Base-by-base conservation (phyloP, 2,888 invertebrate species). In the Drosophila mimica region DNA sequence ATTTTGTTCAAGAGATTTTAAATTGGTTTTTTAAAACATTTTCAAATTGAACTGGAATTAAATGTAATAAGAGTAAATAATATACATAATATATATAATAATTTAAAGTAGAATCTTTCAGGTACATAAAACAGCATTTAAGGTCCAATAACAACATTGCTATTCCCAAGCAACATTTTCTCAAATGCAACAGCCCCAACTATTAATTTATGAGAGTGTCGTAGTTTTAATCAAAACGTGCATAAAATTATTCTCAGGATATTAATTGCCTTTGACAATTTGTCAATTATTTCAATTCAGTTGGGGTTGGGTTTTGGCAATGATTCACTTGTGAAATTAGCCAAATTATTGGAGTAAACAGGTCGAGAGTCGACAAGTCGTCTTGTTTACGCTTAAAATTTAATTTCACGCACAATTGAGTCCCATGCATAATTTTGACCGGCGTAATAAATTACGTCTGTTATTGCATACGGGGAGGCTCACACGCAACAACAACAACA, bases 371-470 rank as follows among this genome's bases (percentile, higher is more conserved):
- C 51, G 51, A 31, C 49, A 28, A 49, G 31, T 79, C 85, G 73
- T 70, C 83, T 80, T 90, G 89, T 86, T 91, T 88, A 83, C 91
- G 89, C 82, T 91, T 88, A 82, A 91, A 90, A 91, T 91, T 91
- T 91, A 91, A 91, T 91, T 91, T 91, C 86, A 90, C 83, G 84
- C 89, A 89, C 89, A 90, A 90, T 91, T 90, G 89, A 84, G 84
- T 83, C 74, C 70, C 86, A 83, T 88, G 89, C 89, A 89, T 88
- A 91, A 90, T 91, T 91, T 82, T 79, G 84, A 82, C 76, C 79
- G 82, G 76, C 73, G 91, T 88, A 88, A 91, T 90, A 91, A 91
- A 91, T 91, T 91, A 91, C 89, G 82, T 80, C 76, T 75, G 82
- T 91, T 83, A 86, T 86, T 89, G 89, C 90, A 83, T 78, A 83